phyloP scores from a whole-genome alignment of 1,140 invertebrate species.

The Agraylea sexmaculata region DNA sequence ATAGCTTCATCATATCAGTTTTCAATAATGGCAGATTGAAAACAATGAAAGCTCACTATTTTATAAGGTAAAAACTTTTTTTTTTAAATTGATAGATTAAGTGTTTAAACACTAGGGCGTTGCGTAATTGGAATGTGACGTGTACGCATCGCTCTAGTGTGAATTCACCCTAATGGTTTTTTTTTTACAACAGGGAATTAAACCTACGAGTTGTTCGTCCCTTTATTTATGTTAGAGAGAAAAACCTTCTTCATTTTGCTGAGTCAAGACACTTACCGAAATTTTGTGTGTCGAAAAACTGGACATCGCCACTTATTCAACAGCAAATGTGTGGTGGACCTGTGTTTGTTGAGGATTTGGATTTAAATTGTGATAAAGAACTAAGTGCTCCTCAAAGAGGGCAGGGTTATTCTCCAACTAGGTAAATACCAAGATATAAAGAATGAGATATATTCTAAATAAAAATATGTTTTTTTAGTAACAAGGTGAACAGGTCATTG shows the following conservation, averaged over 20 bases:
- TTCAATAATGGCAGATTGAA: slow-evolving; percentile 69
- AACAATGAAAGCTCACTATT: slow-evolving; percentile 77
- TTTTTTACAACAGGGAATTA: slow-evolving; percentile 48
- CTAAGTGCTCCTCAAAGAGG: not conserved
- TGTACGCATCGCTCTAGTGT: too few species aligned
- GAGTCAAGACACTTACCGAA: slow-evolving; percentile 29
- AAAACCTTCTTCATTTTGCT: slow-evolving; percentile 28
- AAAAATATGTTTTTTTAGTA: slow-evolving; percentile 18
- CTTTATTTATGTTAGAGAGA: slow-evolving; percentile 77
- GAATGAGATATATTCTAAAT: not conserved
- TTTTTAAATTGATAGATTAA: not conserved
- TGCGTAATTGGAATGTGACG: too few species aligned
- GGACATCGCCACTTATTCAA: slow-evolving; percentile 1
- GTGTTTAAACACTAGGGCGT: slow-evolving; percentile 7
- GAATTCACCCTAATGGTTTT: not conserved
- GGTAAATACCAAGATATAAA: not conserved
- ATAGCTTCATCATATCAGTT: slow-evolving; percentile 71
- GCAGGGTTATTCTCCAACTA: slow-evolving; percentile 1
- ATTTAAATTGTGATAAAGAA: not conserved
- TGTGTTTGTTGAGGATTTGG: slow-evolving; percentile 4
- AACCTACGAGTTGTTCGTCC: slow-evolving; percentile 76
- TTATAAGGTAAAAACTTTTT: slow-evolving; percentile 38
- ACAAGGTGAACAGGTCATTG: slow-evolving; percentile 28
- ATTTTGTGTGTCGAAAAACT: slow-evolving; percentile 22
- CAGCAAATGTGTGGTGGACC: slow-evolving; percentile 1